Evolutionary conservation across 2,888 invertebrate species (phyloP).

Genomic region (Trachelus stipa): DNA sequence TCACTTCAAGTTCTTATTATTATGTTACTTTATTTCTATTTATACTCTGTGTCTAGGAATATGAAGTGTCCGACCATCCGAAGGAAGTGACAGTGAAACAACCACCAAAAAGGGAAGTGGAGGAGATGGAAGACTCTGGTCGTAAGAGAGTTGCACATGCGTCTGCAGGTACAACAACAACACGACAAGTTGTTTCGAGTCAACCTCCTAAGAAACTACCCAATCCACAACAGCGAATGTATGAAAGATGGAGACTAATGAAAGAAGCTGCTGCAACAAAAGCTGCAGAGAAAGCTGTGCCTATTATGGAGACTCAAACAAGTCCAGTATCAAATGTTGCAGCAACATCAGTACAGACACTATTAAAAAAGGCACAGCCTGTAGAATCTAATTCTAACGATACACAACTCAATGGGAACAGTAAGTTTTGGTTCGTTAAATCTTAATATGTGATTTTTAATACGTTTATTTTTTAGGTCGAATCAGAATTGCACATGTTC

Average conservation of each 20-base stretch:
- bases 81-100: slow-evolving; percentile 44
- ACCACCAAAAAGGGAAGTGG: slow-evolving; percentile 40
- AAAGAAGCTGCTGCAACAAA: slow-evolving; percentile 52
- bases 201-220: slow-evolving; percentile 46
- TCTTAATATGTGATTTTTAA: background rate
- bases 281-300: slow-evolving; percentile 37
- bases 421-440: slow-evolving; percentile 29
- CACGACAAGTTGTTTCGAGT: slow-evolving; percentile 44
- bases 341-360: background rate
- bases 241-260: slow-evolving; percentile 60
- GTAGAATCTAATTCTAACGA: slow-evolving; percentile 23
- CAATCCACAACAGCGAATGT: slow-evolving; percentile 59
- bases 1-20: background rate
- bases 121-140: slow-evolving; percentile 55
- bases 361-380: background rate
- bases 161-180: slow-evolving; percentile 47
- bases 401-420: slow-evolving; percentile 55
- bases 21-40: slow-evolving; percentile 12
- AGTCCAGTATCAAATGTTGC: slow-evolving; percentile 12
- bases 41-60: slow-evolving; percentile 50
- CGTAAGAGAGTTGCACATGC: slow-evolving; percentile 82
- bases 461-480: slow-evolving; percentile 44
- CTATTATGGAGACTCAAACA: slow-evolving; percentile 6
- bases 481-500: slow-evolving; percentile 81
- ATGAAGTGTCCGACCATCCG: slow-evolving; percentile 56